Evolutionary conservation across 1,140 invertebrate species (phyloP), one percentile per base, ranked within the genome.

Genomic region (Drosophila murphyi): DNA sequence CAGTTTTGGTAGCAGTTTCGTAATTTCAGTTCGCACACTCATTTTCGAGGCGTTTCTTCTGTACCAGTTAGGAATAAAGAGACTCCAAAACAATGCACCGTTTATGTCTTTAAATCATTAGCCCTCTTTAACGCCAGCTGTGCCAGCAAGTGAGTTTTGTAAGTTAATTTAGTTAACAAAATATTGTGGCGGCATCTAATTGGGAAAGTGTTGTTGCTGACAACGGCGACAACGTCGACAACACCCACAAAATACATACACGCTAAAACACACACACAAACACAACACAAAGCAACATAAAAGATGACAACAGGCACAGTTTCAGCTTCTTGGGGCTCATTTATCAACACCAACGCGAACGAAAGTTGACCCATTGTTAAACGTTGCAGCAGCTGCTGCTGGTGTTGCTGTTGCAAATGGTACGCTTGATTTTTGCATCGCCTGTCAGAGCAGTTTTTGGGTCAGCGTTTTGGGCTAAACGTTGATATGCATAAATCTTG

Each of bases 401-500:
- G 39, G 2, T 41, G 39, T 10, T 43, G 39, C 8, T n/a, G 39
- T 41, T 41, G 20, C 29, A 51, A 55, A 34, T 79, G 80, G 50
- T 48, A 83, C 80, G 81, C 72, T 83, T 73, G 73, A 83, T 80
- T 77, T 83, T 75, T 80, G 77, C 76, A 70, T 50, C 39, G 10
- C 3, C 10, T 43, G 39, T 62, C 43, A 70, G 62, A 67, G 43
- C 35, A 55, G 39, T 45, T 68, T 87, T 87, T 87, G 85, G 83
- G 83, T 87, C 85, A 87, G 51, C 82, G 57, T 88, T 86, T 86
- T 79, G 82, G 82, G 81, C 77, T 87, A 78, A 82, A 76, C 83
- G 83, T 89, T 89, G 88, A 88, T 88, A 87, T 82, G 80, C 83
- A 87, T 87, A 87, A 87, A 87, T 87, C 83, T 87, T 70, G 68